A percentile compares a stretch with the other conserved stretches of the same genome.
Evolutionary conservation across 2,888 invertebrate genomes (phyloP).

Genomic region (Phymatocera aterrima): DNA sequence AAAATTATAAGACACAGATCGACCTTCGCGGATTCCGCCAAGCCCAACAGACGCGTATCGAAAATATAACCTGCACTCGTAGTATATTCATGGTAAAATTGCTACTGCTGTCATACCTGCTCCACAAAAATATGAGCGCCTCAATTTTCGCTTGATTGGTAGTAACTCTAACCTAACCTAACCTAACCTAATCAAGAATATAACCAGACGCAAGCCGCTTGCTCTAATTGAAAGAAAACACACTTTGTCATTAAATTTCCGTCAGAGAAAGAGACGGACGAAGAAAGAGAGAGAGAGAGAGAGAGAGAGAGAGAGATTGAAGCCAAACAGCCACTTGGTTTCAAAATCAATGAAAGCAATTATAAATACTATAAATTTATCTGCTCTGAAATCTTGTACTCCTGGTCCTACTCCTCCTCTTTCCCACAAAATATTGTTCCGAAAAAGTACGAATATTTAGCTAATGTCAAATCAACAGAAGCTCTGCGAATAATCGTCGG

Average conservation of each 20-base stretch:
- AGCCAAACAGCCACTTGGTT: slow-evolving; percentile 30
- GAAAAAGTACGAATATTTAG: too few species aligned
- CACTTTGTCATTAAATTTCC: slow-evolving; percentile 27
- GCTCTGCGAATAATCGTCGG: too few species aligned
- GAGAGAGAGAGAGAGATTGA: neutral
- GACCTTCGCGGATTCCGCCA: neutral
- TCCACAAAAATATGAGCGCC: neutral
- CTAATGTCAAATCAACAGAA: too few species aligned
- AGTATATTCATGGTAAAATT: neutral
- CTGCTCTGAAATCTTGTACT: too few species aligned
- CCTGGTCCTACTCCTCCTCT: too few species aligned
- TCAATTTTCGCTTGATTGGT: neutral
- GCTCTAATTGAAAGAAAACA: slow-evolving; percentile 35
- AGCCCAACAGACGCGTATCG: neutral
- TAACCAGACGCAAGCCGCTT: neutral
- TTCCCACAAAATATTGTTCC: too few species aligned
- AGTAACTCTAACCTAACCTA: neutral
- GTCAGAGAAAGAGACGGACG: neutral
- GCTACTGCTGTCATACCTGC: neutral
- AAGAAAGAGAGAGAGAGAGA: neutral
- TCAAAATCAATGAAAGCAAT: slow-evolving; percentile 5
- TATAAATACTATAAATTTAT: neutral
- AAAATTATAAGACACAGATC: neutral
- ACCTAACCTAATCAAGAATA: neutral
- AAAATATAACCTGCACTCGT: neutral